phyloP scores from a whole-genome alignment of 92 coral and sea anemone species.

The Palythoa caribaeorum region DNA sequence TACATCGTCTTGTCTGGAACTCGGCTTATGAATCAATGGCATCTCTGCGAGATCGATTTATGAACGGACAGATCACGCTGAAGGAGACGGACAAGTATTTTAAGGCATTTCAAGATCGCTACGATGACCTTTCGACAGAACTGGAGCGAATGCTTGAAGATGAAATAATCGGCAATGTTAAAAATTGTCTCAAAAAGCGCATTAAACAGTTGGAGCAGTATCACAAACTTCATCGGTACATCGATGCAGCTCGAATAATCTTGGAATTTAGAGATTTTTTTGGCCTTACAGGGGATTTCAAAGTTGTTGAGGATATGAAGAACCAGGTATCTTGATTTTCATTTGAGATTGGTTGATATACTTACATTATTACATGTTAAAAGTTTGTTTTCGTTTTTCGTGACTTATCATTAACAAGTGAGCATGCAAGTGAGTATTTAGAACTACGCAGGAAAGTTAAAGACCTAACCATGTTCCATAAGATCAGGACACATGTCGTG shows the following conservation, averaged over 20 bases:
- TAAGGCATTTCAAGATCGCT: constrained; percentile 7
- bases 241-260: constrained; percentile 15
- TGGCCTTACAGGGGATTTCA: constrained; percentile 72
- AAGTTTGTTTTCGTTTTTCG: no score
- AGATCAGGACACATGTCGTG: no score
- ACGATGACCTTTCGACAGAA: background rate
- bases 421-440: no score
- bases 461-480: no score
- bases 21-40: constrained; percentile 6
- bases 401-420: no score
- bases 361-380: no score
- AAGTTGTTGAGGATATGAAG: background rate
- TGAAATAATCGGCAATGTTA: background rate
- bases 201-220: constrained; percentile 12
- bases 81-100: background rate
- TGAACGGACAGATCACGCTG: constrained; percentile 47
- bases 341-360: no score
- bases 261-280: constrained; percentile 52
- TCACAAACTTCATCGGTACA: constrained; percentile 33
- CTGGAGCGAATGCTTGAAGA: constrained; percentile 17
- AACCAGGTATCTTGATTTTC: constrained; percentile 65
- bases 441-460: no score
- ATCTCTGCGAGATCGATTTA: constrained; percentile 41
- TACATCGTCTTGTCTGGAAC: constrained; percentile 49
- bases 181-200: constrained; percentile 5